These are phyloP conservation scores for Drosophila mayaguana DNA, from an alignment of 2,888 invertebrate genomes.

Conservation along the genomic window DNA sequence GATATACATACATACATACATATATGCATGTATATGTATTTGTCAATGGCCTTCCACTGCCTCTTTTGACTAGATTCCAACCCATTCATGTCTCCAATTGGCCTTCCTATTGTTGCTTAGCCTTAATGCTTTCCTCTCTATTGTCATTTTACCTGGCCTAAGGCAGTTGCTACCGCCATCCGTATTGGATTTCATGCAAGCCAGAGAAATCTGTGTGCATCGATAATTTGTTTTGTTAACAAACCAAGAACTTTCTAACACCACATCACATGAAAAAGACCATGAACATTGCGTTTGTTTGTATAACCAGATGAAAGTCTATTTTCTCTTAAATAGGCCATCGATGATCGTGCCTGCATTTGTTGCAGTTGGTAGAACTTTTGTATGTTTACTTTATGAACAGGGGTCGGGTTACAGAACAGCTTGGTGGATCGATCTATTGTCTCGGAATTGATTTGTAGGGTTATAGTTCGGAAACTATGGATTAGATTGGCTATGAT, in stretches of 20 bases:
- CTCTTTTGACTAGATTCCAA: background rate
- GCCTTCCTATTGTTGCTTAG: slow-evolving; percentile 17
- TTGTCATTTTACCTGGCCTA: background rate
- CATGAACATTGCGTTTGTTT: background rate
- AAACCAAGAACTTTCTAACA: background rate
- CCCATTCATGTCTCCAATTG: slow-evolving; percentile 7
- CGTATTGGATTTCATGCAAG: background rate
- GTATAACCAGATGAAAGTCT: slow-evolving; percentile 1
- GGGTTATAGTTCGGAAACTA: background rate
- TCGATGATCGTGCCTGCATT: background rate
- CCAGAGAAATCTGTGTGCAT: background rate
- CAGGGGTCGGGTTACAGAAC: background rate
- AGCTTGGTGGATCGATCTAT: background rate
- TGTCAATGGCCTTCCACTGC: background rate
- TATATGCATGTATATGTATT: background rate
- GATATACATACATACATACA: background rate
- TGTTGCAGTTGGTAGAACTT: background rate
- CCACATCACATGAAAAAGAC: background rate
- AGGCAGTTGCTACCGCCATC: background rate
- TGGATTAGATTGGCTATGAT: no score
- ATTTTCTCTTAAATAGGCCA: slow-evolving; percentile 4
- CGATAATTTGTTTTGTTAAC: background rate
- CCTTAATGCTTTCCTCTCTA: background rate
- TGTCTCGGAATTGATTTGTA: no score
- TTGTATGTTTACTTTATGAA: background rate